Base-by-base conservation (phyloP, 2,888 invertebrate species). In the Leptopilina syphax region DNA sequence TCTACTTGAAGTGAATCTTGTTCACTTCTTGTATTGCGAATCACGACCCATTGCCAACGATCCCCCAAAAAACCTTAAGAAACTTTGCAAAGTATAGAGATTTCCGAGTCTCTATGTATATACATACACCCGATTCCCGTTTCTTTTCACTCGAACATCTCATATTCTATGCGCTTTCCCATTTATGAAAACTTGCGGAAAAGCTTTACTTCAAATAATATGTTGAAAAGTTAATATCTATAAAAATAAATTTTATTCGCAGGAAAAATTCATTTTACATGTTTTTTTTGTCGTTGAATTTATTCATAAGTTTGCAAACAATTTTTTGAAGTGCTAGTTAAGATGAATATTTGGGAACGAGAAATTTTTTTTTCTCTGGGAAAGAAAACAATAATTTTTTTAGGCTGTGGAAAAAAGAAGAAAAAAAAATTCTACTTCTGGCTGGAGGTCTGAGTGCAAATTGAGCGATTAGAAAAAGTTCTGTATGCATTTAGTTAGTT, bases 41-140 rank as follows among this genome's bases (percentile, higher is more conserved):
- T 50, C 54, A 47, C 67, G 63, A 73, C 44, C 44, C 57, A 70
- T 50, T 80, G 66, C 34, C 70, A 66, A 34, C 78, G 67, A 77
- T 76, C 50, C 73, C 77, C 44, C 34, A 34, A 34, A 18, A 34
- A 79, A 82, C 76, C 57, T 73, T n/a, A 54, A 73, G 73, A 57
- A 50, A 34, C 10, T 50, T 34, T 73, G 57, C 27, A 54, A 73
- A 73, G 34, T 57, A 73, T 34, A 34, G 57, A 73, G 34, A 73
- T 73, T 41, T 54, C 34, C 50, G 12, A 50, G 50, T 57, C 34
- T 57, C 12, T 73, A n/a, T n/a, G 7, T 44, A 7, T 44, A 44
- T 34, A 34, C 4, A 34, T 4, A 34, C 4, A 34, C 34, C 34
- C 10, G 54, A 54, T 73, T 57, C 57, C 27, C 57, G 57, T 41